These are phyloP conservation scores for Furcula furcula DNA, from an alignment of 2,888 invertebrate species.

Conservation along the genomic window DNA sequence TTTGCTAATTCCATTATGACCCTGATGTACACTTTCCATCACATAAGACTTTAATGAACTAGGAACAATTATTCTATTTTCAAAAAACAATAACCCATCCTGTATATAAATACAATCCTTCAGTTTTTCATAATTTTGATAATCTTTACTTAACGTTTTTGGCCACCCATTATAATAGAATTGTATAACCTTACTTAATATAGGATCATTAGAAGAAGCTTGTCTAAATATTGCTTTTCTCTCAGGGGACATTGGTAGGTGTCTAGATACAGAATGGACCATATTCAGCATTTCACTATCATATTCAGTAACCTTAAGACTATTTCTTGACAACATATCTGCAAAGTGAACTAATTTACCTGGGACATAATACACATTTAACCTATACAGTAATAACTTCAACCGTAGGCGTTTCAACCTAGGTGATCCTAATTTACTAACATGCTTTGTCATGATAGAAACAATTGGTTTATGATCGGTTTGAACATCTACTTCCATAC, in stretches of 20 bases:
- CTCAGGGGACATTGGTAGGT: slow-evolving; percentile 12
- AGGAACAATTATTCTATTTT: slow-evolving; percentile 12
- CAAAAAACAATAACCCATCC: slow-evolving; percentile 8
- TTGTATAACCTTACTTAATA: not conserved
- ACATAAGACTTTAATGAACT: slow-evolving; percentile 6
- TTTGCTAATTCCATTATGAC: slow-evolving; percentile 9
- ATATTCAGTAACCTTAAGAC: slow-evolving; percentile 2
- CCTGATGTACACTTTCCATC: slow-evolving; percentile 8
- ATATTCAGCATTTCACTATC: slow-evolving; percentile 7
- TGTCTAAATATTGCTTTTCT: slow-evolving; percentile 1
- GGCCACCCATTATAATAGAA: slow-evolving; percentile 4
- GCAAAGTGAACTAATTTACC: slow-evolving; percentile 5
- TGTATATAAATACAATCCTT: slow-evolving; percentile 10
- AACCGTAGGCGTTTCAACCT: slow-evolving; percentile 5
- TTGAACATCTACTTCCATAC: slow-evolving; percentile 1
- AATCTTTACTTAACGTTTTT: not conserved
- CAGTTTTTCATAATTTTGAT: slow-evolving; percentile 4
- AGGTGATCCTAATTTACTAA: slow-evolving; percentile 6
- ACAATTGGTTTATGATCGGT: slow-evolving; percentile 2
- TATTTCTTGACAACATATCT: slow-evolving; percentile 8
- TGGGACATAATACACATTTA: slow-evolving; percentile 1
- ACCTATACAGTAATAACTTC: slow-evolving; percentile 3
- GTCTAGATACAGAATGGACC: slow-evolving; percentile 4
- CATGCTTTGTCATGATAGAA: slow-evolving; percentile 3
- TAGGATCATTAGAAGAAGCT: not conserved